Conservation (phyloP, 2,113 vertebrate genomes). For the Thinocorus orbignyianus region DNA sequence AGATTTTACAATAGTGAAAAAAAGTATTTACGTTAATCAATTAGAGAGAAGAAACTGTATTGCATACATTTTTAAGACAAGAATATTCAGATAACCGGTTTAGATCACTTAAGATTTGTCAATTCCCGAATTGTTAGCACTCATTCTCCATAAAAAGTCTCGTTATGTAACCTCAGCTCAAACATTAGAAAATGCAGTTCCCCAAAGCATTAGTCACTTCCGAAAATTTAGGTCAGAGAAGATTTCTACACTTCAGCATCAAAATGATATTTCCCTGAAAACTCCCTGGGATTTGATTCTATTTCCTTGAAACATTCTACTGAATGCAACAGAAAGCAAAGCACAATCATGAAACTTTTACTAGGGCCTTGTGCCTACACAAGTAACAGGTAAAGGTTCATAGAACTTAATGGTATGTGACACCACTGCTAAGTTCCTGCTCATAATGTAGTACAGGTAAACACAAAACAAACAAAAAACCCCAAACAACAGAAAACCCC, state of each 20-base stretch:
- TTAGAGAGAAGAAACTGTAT: neutral
- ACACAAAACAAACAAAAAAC: neutral
- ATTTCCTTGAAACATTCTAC: slow-evolving; percentile 18
- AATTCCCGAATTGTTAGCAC: neutral
- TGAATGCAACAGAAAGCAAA: neutral
- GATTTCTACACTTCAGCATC: slow-evolving; percentile 24
- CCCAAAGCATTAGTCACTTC: neutral
- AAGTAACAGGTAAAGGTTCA: neutral
- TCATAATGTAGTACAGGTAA: neutral
- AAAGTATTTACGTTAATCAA: neutral
- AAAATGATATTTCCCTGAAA: slow-evolving; percentile 35
- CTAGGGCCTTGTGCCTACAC: neutral
- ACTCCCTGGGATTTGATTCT: slow-evolving; percentile 31
- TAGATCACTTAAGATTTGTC: neutral
- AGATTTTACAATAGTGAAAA: neutral
- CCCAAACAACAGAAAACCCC: rapidly evolving
- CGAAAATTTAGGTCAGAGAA: slow-evolving; percentile 44
- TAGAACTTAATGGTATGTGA: neutral
- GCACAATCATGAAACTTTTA: neutral
- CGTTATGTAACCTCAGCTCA: slow-evolving; percentile 14
- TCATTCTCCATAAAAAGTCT: neutral
- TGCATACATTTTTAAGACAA: neutral
- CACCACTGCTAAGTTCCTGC: neutral
- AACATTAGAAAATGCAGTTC: slow-evolving; percentile 1
- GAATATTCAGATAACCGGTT: slow-evolving; percentile 2